Base-by-base conservation (phyloP, 2,888 invertebrate species). In the Pheosia tremula region DNA sequence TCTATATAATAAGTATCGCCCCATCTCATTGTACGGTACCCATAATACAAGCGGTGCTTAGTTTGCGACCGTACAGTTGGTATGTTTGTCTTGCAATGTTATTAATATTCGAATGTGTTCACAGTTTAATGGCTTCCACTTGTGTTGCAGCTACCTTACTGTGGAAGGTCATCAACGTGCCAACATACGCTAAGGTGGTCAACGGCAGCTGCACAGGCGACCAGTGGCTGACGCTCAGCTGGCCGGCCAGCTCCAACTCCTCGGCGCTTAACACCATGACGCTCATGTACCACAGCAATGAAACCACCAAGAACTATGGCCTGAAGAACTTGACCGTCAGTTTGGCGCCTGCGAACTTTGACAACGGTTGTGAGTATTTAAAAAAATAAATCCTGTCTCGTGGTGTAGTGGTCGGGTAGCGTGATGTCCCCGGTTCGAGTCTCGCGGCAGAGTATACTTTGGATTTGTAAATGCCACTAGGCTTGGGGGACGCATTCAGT, bases 271-370 rank as follows among this genome's bases (percentile, higher is more conserved):
- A 87, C 87, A 84, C 74, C 79, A 66, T 89, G 77, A 76, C 84
- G 53, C 69, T 89, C 67, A 58, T 78, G 71, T 82, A 82, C 91
- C 61, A 78, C 82, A 73, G 73, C 87, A 79, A 91, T 80, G 68
- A 79, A 73, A 77, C 85, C 86, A 79, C 82, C 75, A 75, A 87
- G 89, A 63, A 74, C 83, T 79, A 89, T 82, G 65, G 73, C 77
- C 62, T 87, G 77, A 71, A 81, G 88, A 75, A 74, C 62, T 60
- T 92, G 61, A 85, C 91, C 72, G 68, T 91, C 64, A 72, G 81
- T 0, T 78, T 93, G 0, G 76, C 82, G 4, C 76, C 86, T 0
- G 84, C 95, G 69, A 82, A 89, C 49, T 95, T 95, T 68, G 78
- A 84, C 38, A 89, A 89, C 64, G 79, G 81, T 11, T 82, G 92